Base-by-base conservation (phyloP, 2,113 vertebrate genomes). In the Elephantulus edwardii region DNA sequence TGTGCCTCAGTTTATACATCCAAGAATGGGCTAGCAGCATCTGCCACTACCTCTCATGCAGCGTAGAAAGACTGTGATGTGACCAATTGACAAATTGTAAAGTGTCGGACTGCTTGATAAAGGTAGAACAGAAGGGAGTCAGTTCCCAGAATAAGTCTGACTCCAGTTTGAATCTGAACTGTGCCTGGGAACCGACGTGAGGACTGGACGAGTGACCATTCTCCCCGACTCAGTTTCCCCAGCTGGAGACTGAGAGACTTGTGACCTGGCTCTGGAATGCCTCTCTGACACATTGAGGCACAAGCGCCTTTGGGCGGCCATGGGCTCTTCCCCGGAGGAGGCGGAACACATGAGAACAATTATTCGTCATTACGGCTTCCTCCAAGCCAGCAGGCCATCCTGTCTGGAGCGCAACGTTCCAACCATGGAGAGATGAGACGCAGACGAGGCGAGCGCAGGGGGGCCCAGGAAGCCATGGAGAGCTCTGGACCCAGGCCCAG, bases 21-120 rank as follows among this genome's bases (percentile, higher is more conserved):
- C 13, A 0, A 0, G 2, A 33, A 35, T 0, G 7, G 62, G 30
- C 3, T n/a, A 2, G 0, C 0, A 5, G 48, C 3, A 17, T 8
- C 64, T 40, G 28, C 33, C 1, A 13, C 50, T 16, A n/a, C 2
- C 5, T 35, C 3, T 5, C 0, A 10, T 3, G 56, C 33, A 19
- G 30, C 8, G 8, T 0, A 13, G 13, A 44, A 19, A 2, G 30
- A 85, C 11, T 44, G 38, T 17, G 54, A 26, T 1, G 48, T 68
- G n/a, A 1, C 19, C 48, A 11, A 38, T 13, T 14, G n/a, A 48
- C 46, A 9, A 24, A 3, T 1, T 30, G 3, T 5, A 6, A 83
- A 22, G 58, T 13, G n/a, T 14, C 30, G 11, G 38, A 24, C 56
- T 24, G 56, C 56, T 22, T 60, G 8, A 60, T 22, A 60, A 26